Evolutionary conservation across 2,797 vertebrate genomes (phyloP), one percentile per base, ranked within the genome.

Genomic region (Micromesistius poutassou): DNA sequence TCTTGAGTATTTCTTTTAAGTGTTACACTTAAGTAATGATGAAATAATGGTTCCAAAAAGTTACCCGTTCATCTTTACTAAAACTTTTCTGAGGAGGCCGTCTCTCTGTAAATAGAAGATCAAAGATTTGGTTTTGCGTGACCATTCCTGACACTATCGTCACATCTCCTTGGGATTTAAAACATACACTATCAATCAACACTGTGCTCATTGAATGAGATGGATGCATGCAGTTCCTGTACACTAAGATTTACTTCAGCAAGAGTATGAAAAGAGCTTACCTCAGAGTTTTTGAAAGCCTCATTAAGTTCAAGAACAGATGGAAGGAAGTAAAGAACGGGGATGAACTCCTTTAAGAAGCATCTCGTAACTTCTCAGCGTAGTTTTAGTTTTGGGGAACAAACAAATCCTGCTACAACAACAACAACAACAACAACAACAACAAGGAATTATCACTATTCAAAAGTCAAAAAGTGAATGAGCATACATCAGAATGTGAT

Each of bases 351-450:
- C 85, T 81, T 77, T 82, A 74, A 82, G 87, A 85, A 83, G 9
- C 30, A 76, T 81, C 79, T 87, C 88, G 88, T 80, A 85, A 89
- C 83, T 88, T 75, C 78, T 79, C 75, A 79, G 74, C 79, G 42
- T 76, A 79, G 36, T 78, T 89, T 73, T 83, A 76, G 84, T 84
- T 86, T 83, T 78, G 82, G 87, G 84, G 89, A 86, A 82, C 78
- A 85, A 88, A 87, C 81, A 85, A 89, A 91, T 89, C 83, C 86
- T 74, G 78, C n/a, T n/a, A n/a, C 74, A 75, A 76, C 74, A 78
- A 86, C 82, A 79, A 72, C 25, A 50, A 74, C 70, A 46, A 42
- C 10, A 40, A 74, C 9, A 30, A 30, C n/a, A 30, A 50, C 55
- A 76, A 75, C 77, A 83, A 82, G 1, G 81, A 78, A 40, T 77